Conservation (phyloP, 1,140 invertebrate genomes). For the Temnothorax curvispinosus region DNA sequence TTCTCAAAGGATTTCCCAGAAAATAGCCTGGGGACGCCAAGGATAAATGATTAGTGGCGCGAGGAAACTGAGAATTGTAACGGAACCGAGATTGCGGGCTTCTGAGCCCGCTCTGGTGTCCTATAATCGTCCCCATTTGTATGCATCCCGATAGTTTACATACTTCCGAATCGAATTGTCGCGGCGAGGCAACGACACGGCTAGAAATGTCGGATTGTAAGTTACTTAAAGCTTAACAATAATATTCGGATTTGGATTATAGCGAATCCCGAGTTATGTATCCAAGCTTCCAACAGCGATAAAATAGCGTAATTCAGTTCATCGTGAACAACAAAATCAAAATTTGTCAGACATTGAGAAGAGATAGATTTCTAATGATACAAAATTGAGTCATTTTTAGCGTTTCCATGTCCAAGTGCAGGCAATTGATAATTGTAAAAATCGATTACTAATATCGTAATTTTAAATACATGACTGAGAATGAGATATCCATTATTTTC, state of each 20-base stretch:
- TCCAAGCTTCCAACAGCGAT: slow-evolving; percentile 13
- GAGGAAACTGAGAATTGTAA: slow-evolving; percentile 53
- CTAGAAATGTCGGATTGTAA: neutral
- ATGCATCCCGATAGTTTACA: slow-evolving; percentile 68
- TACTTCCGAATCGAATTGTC: slow-evolving; percentile 24
- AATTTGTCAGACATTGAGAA: neutral
- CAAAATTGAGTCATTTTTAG: neutral
- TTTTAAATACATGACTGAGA: neutral
- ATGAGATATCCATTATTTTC: neutral
- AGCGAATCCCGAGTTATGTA: slow-evolving; percentile 9
- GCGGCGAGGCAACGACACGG: neutral
- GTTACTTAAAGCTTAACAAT: slow-evolving; percentile 25
- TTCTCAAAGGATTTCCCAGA: slow-evolving; percentile 56
- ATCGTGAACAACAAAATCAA: neutral
- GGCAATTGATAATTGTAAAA: neutral
- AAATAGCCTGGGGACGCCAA: slow-evolving; percentile 65
- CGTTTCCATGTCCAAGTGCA: neutral
- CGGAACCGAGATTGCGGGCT: slow-evolving; percentile 57
- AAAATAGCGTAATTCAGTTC: neutral
- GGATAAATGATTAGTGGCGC: slow-evolving; percentile 69
- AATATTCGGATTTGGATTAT: neutral
- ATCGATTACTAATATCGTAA: neutral
- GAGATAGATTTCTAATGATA: neutral
- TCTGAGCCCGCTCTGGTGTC: neutral
- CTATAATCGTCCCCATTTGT: slow-evolving; percentile 74